A percentile compares a stretch with the other conserved stretches of the same genome.
These are phyloP conservation scores for Rhinopomastus cyanomelas DNA, from an alignment of 2,113 vertebrate genomes.

Conservation along the genomic window DNA sequence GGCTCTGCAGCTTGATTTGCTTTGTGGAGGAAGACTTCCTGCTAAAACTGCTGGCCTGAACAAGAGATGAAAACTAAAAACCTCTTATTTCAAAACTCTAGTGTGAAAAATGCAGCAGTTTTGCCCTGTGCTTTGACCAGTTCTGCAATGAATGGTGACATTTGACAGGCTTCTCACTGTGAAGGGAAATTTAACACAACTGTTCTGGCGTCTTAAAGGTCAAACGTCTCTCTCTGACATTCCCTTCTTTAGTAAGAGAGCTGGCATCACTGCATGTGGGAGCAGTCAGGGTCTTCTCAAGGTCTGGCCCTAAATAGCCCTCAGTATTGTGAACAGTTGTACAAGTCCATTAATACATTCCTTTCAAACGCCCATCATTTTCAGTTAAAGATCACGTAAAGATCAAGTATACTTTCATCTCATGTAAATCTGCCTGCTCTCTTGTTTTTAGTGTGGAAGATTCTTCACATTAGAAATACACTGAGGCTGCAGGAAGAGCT, in stretches of 20 bases:
- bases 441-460: not conserved
- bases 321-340: not conserved
- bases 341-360: not conserved
- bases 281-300: not conserved
- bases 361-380: not conserved
- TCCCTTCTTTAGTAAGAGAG: not conserved
- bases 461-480: not conserved
- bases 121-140: conserved; percentile 13
- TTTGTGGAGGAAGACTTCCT: not conserved
- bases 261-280: not conserved
- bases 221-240: conserved; percentile 20
- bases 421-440: not conserved
- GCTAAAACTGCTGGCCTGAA: not conserved
- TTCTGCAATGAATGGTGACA: conserved; percentile 60
- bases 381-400: not conserved
- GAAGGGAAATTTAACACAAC: conserved; percentile 53
- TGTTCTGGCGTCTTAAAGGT: conserved; percentile 47
- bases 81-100: not conserved
- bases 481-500: not conserved
- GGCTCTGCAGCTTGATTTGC: not conserved
- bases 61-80: not conserved
- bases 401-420: not conserved
- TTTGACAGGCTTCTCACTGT: conserved; percentile 56
- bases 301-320: not conserved
- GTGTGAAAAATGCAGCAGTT: conserved; percentile 22